phyloP scores from a whole-genome alignment of 2,888 invertebrate species.

The Sminthurides aquaticus region DNA sequence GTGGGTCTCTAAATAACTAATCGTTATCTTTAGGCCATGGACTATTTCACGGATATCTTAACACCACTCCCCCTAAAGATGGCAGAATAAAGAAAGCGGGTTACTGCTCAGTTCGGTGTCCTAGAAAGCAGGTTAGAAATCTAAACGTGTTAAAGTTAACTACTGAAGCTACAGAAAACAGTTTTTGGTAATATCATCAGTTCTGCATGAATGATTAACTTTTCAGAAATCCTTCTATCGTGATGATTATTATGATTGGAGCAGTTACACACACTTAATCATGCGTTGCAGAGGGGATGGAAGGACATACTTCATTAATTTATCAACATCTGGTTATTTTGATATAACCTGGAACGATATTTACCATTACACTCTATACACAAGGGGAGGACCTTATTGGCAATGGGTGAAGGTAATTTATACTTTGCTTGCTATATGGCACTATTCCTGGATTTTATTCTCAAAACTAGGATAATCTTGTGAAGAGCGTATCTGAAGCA shows the following conservation, averaged over 20 bases:
- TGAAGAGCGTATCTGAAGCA: too few species aligned
- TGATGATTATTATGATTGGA: slow-evolving; percentile 64
- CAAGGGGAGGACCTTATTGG: slow-evolving; percentile 98
- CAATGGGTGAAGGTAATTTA: slow-evolving; percentile 70
- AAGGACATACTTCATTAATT: slow-evolving; percentile 73
- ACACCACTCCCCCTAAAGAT: slow-evolving; percentile 67
- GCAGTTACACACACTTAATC: slow-evolving; percentile 64
- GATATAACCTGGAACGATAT: slow-evolving; percentile 86
- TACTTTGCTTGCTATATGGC: background rate
- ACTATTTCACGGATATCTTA: slow-evolving; percentile 64
- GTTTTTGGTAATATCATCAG: background rate
- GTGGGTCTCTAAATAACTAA: background rate
- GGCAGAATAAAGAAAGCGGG: slow-evolving; percentile 70
- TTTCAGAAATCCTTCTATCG: slow-evolving; percentile 73
- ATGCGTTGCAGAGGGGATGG: slow-evolving; percentile 89
- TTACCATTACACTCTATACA: slow-evolving; percentile 76
- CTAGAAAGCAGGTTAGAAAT: slow-evolving; percentile 59
- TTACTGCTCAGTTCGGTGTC: slow-evolving; percentile 70
- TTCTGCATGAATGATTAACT: slow-evolving; percentile 26
- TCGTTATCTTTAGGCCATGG: slow-evolving; percentile 51
- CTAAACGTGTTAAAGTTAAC: slow-evolving; percentile 17
- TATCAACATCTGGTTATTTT: slow-evolving; percentile 65
- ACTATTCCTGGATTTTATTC: background rate
- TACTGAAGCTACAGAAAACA: background rate
- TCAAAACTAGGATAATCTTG: too few species aligned